Evolutionary conservation across 2,888 invertebrate genomes (phyloP), one percentile per base, ranked within the genome.

Genomic region (Eupeodes latifasciatus): DNA sequence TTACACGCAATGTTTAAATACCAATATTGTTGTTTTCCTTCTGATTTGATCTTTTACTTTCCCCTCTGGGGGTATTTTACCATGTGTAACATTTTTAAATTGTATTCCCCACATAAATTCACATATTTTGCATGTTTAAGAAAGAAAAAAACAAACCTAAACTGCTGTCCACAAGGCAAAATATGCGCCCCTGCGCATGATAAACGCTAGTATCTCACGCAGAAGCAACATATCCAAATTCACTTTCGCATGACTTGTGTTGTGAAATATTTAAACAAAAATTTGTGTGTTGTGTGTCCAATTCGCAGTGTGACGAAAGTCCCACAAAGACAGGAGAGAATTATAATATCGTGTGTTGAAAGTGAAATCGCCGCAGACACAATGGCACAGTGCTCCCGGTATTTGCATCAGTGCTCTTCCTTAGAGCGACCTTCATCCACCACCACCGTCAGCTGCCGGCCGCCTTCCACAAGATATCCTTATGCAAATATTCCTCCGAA

Each of bases 151-250:
- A 9, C 12, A 44, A 62, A 7, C 51, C 27, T 27, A 27, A 81
- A 82, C 64, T 49, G 34, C 44, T 78, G 74, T 82, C 74, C 82
- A 75, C 79, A 44, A 5, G n/a, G 51, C 27, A 44, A 59, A 44
- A 62, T 64, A 53, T 69, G 53, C 49, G 53, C 49, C 55, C 55
- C 47, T 47, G 64, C 64, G 76, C 81, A 77, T 85, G 86, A 76
- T 71, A 86, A 83, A 86, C 79, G 71, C 83, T 86, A 79, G 83
- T 86, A 83, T 86, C 79, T 86, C 79, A 86, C 83, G 79, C 75
- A 71, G 75, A 76, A 76, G 80, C 76, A 27, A 27, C 64, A 40
- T 83, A 86, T 71, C 74, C 75, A 75, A 71, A 53, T 62, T 62
- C 55, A 78, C 61, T 80, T 79, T 86, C 83, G 61, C 64, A 75